phyloP scores from a whole-genome alignment of 2,797 vertebrate genomes.

The Sardinella longiceps region DNA sequence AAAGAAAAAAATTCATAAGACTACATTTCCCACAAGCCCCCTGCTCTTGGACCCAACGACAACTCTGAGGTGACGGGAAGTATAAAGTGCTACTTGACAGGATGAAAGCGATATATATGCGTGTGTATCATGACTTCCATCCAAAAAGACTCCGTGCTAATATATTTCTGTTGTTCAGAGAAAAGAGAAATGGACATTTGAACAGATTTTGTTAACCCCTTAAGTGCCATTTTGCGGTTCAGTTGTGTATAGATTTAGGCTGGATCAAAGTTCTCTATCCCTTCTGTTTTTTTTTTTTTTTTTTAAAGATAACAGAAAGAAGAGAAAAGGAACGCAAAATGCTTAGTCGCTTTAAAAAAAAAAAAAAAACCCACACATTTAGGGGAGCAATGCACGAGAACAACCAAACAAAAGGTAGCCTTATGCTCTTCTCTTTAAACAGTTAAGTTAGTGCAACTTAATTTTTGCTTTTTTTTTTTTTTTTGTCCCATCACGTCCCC shows the following conservation, averaged over 20 bases:
- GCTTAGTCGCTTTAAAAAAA: constrained; percentile 30
- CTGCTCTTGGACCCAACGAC: constrained; percentile 50
- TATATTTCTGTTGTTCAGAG: constrained; percentile 41
- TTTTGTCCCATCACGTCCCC: constrained; percentile 74
- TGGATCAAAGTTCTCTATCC: constrained; percentile 62
- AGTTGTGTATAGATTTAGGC: constrained; percentile 64
- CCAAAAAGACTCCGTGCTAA: constrained; percentile 40
- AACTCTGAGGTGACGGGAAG: constrained; percentile 48
- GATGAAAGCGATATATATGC: constrained; percentile 45
- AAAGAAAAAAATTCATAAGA: constrained; percentile 44
- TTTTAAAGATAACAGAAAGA: constrained; percentile 22
- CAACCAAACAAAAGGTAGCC: constrained; percentile 31
- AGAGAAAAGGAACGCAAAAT: constrained; percentile 5
- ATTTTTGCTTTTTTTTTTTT: constrained; percentile 39
- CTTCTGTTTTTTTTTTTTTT: constrained; percentile 42
- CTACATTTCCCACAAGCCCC: constrained; percentile 52
- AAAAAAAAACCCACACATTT: constrained; percentile 49
- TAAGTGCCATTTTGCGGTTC: constrained; percentile 61
- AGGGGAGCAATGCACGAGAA: constrained; percentile 56
- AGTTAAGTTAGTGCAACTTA: constrained; percentile 81
- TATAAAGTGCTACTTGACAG: constrained; percentile 62
- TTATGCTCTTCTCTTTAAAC: constrained; percentile 59
- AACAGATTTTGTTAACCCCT: constrained; percentile 42
- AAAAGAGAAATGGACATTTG: constrained; percentile 42
- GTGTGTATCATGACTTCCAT: constrained; percentile 40